Evolutionary conservation across 1,140 invertebrate genomes (phyloP), one percentile per base, ranked within the genome.

Genomic region (Drosophila littoralis): DNA sequence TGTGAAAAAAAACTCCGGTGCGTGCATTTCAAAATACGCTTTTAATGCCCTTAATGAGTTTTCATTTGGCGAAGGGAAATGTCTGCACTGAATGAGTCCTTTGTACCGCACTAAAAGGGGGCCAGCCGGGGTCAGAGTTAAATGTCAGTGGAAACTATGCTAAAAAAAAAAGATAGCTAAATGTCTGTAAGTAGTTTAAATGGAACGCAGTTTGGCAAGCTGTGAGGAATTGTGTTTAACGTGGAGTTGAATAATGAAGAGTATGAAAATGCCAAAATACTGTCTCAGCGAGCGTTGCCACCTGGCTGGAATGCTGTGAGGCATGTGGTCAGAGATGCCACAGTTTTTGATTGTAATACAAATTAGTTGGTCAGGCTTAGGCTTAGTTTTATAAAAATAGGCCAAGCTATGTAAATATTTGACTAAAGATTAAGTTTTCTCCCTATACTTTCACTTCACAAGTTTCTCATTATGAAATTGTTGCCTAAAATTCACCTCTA

Each of bases 21-120:
- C 64, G 40, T 69, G 65, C 69, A 75, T 75, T 86, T 64, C 52
- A 77, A 77, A 88, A 77, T 81, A 66, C 74, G 84, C 83, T 84
- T 55, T 88, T 89, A 84, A 88, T 88, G 80, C 71, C 71, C 75
- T 82, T 86, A 86, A 86, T 86, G 82, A 86, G 82, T 86, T 75
- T 64, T 17, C 67, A 65, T 73, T 73, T 59, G 66, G 61, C 60
- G 35, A 43, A 55, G 48, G 22, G 66, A 77, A 78, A 75, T 66
- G 60, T 48, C 42, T 42, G 70, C 54, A 35, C 17, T 52, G 63
- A 52, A 67, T 59, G 61, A 33, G 48, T 59, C 42, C 57, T 59
- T 59, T 59, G 57, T 59, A 32, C 28, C 42, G 35, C 13, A 15
- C 7, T 10, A 38, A 61, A 28, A 13, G 32, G n/a, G 28, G 48